Base-by-base conservation (phyloP, 1,140 invertebrate genomes). In the Anadara kagoshimensis region DNA sequence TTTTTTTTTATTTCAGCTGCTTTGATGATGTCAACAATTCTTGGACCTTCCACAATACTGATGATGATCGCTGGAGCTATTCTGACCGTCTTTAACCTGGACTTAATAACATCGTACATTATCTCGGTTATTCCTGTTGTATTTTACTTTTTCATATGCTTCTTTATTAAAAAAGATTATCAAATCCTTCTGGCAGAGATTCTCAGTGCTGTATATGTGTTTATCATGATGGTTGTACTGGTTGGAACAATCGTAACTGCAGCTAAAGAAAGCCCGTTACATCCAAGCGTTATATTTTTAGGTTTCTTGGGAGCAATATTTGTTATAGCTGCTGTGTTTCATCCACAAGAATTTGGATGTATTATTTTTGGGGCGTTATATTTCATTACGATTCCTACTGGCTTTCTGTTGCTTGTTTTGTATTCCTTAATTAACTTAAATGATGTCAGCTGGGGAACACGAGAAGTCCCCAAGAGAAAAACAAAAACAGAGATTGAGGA, bases 371-470 rank as follows among this genome's bases (percentile, higher is more conserved):
- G 96, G 79, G 91, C 96, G 1, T 94, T 99, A 75, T 99, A 99
- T 88, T 92, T 99, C 53, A 90, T 99, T 2, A 96, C 95, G 49
- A 98, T 99, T 79, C 98, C 98, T 0, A 97, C 96, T 83, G 99
- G 98, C 94, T 99, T 99, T 91, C 91, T 99, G 74, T 92, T 99
- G 20, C 92, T 99, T 78, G 97, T 98, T 86, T 92, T 99, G 49
- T 99, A 99, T 88, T 98, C 97, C 5, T 94, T 99, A 75, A 97
- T 97, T 86, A 99, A 99, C 90, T 89, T 99, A 61, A 98, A 99
- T 85, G 95, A 97, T 61, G 97, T 99, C 75, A 94, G 97, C 0
- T 99, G 98, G 98, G 98, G 98, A 84, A 99, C 98, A 3, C 92
- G 98, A 74, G 98, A 99, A 91, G 96, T 98, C 1, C 93, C 94